Evolutionary conservation across 2,888 invertebrate species (phyloP), one percentile per base, ranked within the genome.

Genomic region (Callyntrura guangdongensis): DNA sequence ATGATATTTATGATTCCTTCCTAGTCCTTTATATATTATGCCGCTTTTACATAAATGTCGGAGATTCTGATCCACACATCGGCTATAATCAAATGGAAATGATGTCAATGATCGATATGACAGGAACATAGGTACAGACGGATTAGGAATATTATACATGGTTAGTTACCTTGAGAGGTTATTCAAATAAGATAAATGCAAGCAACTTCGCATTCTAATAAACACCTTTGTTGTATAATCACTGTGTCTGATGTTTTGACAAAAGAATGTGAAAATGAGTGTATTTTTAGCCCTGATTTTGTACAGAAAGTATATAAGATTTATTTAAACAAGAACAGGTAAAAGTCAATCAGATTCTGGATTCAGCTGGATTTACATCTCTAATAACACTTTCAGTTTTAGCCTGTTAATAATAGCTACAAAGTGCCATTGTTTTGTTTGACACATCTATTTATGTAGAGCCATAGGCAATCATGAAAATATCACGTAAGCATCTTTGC

Each of bases 101-200:
- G 27, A 56, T 79, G 79, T 79, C 79, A 79, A 79, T 56, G 79
- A 53, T 79, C 79, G 53, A 56, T 74, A 25, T 69, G 27, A n/a
- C 17, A 2, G 8, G 36, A 17, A 67, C 11, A 25, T 11, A 67
- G 20, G 27, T 67, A 27, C 14, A 56, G 9, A 67, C 27, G 12
- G 45, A 3, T 14, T 36, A 36, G 36, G 69, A 45, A n/a, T 14
- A 72, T 72, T 36, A 22, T 8, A 64, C 0, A 17, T 36, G n/a
- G 47, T 72, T 22, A 47, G 69, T 47, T 72, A 72, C 72, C 72
- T 72, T 72, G 72, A 72, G 72, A 72, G 72, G 72, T 72, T 47
- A 72, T 72, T 17, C 47, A 72, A 69, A 69, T 36, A 36, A 27
- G 69, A 69, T 69, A 36, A 47, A 45, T 20, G 12, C 17, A 47